Conservation (phyloP, 2,113 vertebrate genomes). For the Tautogolabrus adspersus region DNA sequence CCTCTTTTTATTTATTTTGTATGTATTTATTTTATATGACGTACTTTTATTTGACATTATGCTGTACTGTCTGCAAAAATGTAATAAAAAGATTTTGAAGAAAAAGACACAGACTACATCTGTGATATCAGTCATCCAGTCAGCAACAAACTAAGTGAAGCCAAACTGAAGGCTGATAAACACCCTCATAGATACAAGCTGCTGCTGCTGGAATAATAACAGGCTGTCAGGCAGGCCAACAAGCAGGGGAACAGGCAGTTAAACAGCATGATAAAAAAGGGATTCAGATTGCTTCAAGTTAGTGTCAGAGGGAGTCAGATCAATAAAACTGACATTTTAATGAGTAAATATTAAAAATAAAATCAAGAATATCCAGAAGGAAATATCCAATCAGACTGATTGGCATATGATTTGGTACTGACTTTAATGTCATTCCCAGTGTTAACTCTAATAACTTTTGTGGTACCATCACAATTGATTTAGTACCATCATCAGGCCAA, state of each 20-base stretch:
- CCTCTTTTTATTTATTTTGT: too few species aligned
- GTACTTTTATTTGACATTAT: too few species aligned
- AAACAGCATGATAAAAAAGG: background rate
- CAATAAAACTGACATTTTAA: background rate
- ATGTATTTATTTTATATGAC: too few species aligned
- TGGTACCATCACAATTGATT: background rate
- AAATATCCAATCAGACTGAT: background rate
- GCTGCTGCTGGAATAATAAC: slow-evolving; percentile 21
- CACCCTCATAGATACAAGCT: slow-evolving; percentile 20
- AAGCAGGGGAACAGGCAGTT: background rate
- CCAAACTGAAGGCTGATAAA: background rate
- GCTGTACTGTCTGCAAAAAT: too few species aligned
- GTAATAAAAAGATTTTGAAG: too few species aligned
- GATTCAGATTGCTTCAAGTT: background rate
- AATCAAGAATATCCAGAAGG: background rate
- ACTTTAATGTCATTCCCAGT: background rate
- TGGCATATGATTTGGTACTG: too few species aligned
- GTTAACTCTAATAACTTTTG: too few species aligned
- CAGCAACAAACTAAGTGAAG: slow-evolving; percentile 1
- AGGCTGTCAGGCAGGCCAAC: slow-evolving; percentile 16
- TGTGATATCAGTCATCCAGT: slow-evolving; percentile 17
- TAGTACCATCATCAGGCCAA: background rate
- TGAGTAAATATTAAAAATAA: background rate
- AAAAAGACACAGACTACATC: slow-evolving; percentile 6
- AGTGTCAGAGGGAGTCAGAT: background rate